phyloP scores from a whole-genome alignment of 2,888 invertebrate genomes.

The Ectropis crepuscularia region DNA sequence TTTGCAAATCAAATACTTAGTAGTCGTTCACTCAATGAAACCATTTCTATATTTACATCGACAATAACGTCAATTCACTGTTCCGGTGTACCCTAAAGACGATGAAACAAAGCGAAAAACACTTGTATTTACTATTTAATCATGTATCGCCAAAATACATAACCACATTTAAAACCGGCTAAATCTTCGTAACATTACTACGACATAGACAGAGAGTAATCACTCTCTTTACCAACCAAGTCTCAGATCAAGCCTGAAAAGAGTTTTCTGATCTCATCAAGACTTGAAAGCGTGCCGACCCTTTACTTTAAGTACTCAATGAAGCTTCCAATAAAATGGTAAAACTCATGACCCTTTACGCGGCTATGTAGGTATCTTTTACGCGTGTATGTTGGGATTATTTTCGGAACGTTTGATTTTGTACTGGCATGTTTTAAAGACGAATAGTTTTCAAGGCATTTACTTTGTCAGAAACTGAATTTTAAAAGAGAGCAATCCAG shows the following conservation, averaged over 20 bases:
- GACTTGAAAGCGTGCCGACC: conserved; percentile 11
- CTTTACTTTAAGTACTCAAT: conserved; percentile 11
- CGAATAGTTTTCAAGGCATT: too few species aligned
- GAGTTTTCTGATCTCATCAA: conserved; percentile 18
- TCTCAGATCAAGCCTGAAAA: conserved; percentile 6
- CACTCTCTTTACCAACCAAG: neutral
- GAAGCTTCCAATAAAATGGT: conserved; percentile 16
- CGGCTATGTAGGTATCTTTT: neutral
- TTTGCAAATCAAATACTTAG: neutral
- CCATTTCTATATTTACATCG: too few species aligned
- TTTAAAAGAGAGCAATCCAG: too few species aligned
- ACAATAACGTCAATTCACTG: too few species aligned
- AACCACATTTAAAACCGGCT: neutral
- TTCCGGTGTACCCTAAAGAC: too few species aligned
- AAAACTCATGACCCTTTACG: conserved; percentile 17
- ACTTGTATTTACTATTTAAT: too few species aligned
- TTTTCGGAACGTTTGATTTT: neutral
- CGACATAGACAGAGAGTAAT: conserved; percentile 8
- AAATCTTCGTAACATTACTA: neutral
- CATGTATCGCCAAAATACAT: neutral
- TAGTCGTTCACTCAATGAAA: too few species aligned
- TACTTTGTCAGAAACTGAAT: too few species aligned
- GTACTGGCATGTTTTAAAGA: neutral
- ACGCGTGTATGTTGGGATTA: neutral
- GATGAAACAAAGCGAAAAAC: too few species aligned